Evolutionary conservation across 2,113 vertebrate genomes (phyloP).

Genomic region (Myxocyprinus asiaticus): DNA sequence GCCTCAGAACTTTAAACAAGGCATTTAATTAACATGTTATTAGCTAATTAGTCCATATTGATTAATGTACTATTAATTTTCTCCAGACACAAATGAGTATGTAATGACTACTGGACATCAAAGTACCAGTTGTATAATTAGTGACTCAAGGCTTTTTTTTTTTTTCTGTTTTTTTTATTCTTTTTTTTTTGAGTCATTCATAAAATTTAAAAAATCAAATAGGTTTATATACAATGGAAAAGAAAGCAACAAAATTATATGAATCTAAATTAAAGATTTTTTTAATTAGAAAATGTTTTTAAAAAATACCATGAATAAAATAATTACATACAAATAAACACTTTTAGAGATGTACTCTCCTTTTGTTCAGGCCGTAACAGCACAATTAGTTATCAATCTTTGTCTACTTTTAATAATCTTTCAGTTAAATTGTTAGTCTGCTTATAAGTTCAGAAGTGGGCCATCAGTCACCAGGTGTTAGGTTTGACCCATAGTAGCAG

Average conservation of each 20-base stretch:
- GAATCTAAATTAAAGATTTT: neutral
- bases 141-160: constrained; percentile 46
- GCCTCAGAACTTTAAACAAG: constrained; percentile 72
- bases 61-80: constrained; percentile 79
- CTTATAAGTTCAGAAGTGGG: neutral
- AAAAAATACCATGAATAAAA: neutral
- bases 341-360: no score
- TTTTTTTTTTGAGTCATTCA: constrained; percentile 11
- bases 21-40: constrained; percentile 78
- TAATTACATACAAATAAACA: neutral
- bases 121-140: constrained; percentile 71
- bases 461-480: constrained; percentile 16
- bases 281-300: neutral
- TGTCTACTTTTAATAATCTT: neutral
- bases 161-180: no score
- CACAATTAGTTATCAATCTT: neutral
- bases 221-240: neutral
- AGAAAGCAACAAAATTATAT: neutral
- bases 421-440: neutral
- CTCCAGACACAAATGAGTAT: constrained; percentile 66
- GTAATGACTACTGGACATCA: constrained; percentile 67
- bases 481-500: neutral
- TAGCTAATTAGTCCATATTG: constrained; percentile 76
- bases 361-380: neutral
- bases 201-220: constrained; percentile 4